Percentiles rank a stretch among this genome's conserved stretches.
Evolutionary conservation across 2,888 invertebrate genomes (phyloP).

Genomic region (Sinelater perroti): DNA sequence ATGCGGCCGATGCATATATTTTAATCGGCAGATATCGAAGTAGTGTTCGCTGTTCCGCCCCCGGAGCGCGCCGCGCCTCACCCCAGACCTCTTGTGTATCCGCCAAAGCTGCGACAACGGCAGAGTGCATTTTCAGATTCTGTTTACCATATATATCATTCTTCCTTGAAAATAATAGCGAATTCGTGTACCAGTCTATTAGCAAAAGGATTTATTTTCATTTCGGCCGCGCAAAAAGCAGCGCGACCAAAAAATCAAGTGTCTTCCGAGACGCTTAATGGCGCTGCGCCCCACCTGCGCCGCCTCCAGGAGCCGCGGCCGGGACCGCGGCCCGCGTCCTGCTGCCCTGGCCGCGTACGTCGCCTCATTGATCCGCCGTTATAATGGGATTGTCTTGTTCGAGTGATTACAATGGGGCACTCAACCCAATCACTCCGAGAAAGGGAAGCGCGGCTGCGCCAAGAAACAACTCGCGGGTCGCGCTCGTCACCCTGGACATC

Average conservation of each 20-base stretch:
- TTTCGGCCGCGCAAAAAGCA: slow-evolving; percentile 53
- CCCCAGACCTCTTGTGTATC: slow-evolving; percentile 46
- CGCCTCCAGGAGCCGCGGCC: slow-evolving; percentile 2
- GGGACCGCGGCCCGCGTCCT: slow-evolving; percentile 50
- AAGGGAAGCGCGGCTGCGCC: slow-evolving; percentile 28
- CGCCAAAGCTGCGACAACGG: slow-evolving; percentile 45
- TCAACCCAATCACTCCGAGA: slow-evolving; percentile 53
- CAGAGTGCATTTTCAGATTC: slow-evolving; percentile 62
- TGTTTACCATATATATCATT: slow-evolving; percentile 63
- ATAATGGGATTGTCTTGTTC: slow-evolving; percentile 62
- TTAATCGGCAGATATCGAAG: slow-evolving; percentile 53
- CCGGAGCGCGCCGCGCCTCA: slow-evolving; percentile 35
- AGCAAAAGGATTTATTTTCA: slow-evolving; percentile 67
- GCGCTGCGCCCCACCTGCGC: slow-evolving; percentile 41
- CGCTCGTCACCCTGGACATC: slow-evolving; percentile 29
- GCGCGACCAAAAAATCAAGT: slow-evolving; percentile 48
- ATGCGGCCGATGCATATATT: slow-evolving; percentile 47
- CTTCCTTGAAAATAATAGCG: slow-evolving; percentile 65
- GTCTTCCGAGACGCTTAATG: slow-evolving; percentile 48
- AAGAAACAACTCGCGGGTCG: slow-evolving; percentile 27
- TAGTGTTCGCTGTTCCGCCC: slow-evolving; percentile 52
- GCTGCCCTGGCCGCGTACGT: slow-evolving; percentile 36
- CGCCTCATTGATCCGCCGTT: slow-evolving; percentile 53
- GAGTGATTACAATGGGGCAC: slow-evolving; percentile 60
- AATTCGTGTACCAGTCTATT: slow-evolving; percentile 66